These are phyloP conservation scores for Campoletis raptor DNA, from an alignment of 2,888 invertebrate genomes.

Conservation along the genomic window DNA sequence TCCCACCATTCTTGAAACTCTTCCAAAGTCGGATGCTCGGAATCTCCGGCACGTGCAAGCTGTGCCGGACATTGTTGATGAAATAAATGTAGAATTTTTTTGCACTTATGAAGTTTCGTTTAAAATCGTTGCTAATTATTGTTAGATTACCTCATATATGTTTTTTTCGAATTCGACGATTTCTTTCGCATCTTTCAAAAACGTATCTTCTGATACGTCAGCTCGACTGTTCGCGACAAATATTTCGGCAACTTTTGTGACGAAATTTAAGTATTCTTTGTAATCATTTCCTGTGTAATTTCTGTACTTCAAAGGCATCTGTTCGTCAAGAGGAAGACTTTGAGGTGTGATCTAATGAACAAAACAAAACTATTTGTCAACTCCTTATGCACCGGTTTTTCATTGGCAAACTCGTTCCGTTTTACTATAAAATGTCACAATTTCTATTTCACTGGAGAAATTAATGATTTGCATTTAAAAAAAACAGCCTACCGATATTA, in stretches of 20 bases:
- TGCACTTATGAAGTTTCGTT: too few species aligned
- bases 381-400: too few species aligned
- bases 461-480: background rate
- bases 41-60: background rate
- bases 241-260: constrained; percentile 63
- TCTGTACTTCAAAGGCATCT: constrained; percentile 39
- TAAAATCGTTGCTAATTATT: background rate
- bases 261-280: constrained; percentile 59
- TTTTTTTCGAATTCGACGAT: constrained; percentile 72
- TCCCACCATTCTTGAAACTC: constrained; percentile 54
- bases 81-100: background rate
- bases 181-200: constrained; percentile 70
- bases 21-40: background rate
- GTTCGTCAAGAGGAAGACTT: constrained; percentile 41
- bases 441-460: background rate
- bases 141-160: constrained; percentile 54
- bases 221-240: constrained; percentile 69
- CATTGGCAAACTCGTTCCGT: background rate
- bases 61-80: background rate
- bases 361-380: background rate
- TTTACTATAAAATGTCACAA: background rate
- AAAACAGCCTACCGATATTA: constrained; percentile 17
- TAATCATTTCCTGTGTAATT: constrained; percentile 65
- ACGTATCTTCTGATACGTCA: constrained; percentile 62
- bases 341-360: constrained; percentile 34